phyloP scores from a whole-genome alignment of 2,113 vertebrate species.

The Amazona vittata region DNA sequence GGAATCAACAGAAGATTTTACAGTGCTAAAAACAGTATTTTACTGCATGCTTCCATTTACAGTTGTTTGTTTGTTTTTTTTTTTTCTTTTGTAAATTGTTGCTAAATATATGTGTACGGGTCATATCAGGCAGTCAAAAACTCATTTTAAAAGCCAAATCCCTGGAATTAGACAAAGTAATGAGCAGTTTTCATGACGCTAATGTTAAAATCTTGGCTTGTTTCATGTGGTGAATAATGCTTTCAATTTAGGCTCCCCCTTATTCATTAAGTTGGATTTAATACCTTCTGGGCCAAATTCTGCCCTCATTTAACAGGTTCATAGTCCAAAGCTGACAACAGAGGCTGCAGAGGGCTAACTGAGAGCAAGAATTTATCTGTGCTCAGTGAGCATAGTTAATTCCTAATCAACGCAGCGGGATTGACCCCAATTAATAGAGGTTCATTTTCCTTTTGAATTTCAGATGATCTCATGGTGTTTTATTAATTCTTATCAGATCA shows the following conservation, averaged over 20 bases:
- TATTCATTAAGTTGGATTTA: not conserved
- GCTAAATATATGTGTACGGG: not conserved
- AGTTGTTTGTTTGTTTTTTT: not conserved
- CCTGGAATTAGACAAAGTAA: not conserved
- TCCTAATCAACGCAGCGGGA: not conserved
- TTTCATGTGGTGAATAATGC: not conserved
- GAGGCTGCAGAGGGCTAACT: not conserved
- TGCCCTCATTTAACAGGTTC: not conserved
- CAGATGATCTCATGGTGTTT: not conserved
- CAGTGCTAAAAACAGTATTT: not conserved
- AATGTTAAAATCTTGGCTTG: not conserved
- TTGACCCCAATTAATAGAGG: not conserved
- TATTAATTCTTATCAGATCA: not conserved
- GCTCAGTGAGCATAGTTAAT: not conserved
- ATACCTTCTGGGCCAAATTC: not conserved
- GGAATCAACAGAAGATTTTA: not conserved
- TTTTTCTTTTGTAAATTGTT: not conserved
- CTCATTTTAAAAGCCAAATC: not conserved
- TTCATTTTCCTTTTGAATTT: conserved; percentile 6
- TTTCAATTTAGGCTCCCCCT: not conserved
- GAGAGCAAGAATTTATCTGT: not conserved
- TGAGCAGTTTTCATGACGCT: not conserved
- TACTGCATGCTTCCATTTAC: not conserved
- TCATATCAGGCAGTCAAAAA: conserved; percentile 4
- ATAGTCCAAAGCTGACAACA: not conserved